Evolutionary conservation across 2,113 vertebrate genomes (phyloP), one percentile per base, ranked within the genome.

Genomic region (Phalacrocorax brasilianus): DNA sequence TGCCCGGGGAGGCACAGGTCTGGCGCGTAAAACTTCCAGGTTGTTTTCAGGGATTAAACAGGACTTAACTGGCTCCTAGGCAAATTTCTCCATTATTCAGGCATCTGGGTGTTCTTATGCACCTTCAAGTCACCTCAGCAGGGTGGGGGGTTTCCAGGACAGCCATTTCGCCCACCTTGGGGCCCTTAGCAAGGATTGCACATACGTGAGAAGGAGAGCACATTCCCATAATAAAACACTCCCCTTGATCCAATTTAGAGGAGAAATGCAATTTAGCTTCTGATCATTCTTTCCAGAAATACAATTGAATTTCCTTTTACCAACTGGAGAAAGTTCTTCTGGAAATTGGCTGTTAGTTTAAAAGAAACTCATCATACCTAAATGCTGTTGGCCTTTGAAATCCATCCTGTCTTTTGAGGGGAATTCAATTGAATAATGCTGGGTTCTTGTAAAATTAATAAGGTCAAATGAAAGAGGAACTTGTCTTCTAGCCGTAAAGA

Each of bases 81-180:
- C 3, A 49, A n/a, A 38, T n/a, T 28, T 24, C 11, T 50, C 56
- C 32, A 13, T 42, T 66, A 8, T 74, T 76, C 0, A 4, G 67
- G 24, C 14, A 26, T 6, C 27, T 65, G 63, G 12, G 22, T 62
- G 28, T 5, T 21, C 56, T 66, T 49, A 45, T 33, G 26, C 32
- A 45, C 19, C 28, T 68, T n/a, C 1, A 11, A 55, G 66, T 68
- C 33, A 11, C 8, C 19, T 24, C 53, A 49, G 66, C 28, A 20
- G 49, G 44, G 45, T 45, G 44, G 7, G 38, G 62, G 42, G 4
- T 45, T 67, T 73, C 74, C 79, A 71, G 56, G 23, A 42, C 14
- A 40, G 33, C 12, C 38, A 1, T 21, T n/a, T 72, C 2, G 1
- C 30, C 56, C n/a, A 0, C 12, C 52, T n/a, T 1, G 0, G n/a